Evolutionary conservation across 2,113 vertebrate species (phyloP).

Genomic region (Strix aluco): DNA sequence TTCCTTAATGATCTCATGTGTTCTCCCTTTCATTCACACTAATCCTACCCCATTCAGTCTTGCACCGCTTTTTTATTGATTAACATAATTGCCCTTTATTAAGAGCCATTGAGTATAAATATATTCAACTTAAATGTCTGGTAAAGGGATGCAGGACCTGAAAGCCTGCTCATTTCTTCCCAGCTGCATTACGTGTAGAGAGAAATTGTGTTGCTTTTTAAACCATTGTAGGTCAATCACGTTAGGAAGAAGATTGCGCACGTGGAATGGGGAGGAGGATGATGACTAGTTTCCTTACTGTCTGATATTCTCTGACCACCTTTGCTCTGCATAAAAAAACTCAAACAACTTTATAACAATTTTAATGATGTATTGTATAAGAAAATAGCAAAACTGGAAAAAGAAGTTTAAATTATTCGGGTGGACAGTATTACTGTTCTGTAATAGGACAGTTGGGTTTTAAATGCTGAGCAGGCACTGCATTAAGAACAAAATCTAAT

Average conservation of each 20-base stretch:
- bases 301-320: neutral
- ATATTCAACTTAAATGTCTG: neutral
- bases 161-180: neutral
- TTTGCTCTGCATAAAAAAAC: neutral
- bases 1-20: neutral
- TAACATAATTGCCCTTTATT: neutral
- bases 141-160: neutral
- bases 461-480: neutral
- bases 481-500: neutral
- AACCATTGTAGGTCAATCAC: neutral
- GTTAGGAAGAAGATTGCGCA: neutral
- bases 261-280: neutral
- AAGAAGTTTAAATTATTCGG: neutral
- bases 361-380: neutral
- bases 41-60: neutral
- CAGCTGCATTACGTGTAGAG: neutral
- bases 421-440: neutral
- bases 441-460: neutral
- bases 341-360: neutral
- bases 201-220: neutral
- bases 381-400: neutral
- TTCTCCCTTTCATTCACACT: neutral
- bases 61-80: neutral
- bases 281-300: neutral
- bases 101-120: neutral